Evolutionary conservation across 2,888 invertebrate genomes (phyloP).

Genomic region (Agriotes lineatus): DNA sequence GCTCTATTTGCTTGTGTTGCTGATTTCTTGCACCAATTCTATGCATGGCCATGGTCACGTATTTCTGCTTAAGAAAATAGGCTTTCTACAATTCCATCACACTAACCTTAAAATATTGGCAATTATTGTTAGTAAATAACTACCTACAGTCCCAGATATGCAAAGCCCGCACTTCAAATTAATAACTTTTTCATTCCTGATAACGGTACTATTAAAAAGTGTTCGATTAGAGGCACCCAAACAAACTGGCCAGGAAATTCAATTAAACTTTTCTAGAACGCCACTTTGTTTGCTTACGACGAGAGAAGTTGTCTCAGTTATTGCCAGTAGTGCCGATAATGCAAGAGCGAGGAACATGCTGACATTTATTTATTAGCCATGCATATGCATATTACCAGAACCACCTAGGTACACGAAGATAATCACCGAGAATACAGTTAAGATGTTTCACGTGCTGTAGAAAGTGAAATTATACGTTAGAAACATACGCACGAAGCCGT

Average conservation of each 20-base stretch:
- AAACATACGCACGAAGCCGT: slow-evolving; percentile 12
- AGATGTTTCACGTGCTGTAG: slow-evolving; percentile 1
- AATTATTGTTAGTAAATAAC: neutral
- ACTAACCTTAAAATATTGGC: neutral
- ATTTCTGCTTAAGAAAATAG: neutral
- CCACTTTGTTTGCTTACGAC: neutral
- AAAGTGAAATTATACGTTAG: slow-evolving; percentile 10
- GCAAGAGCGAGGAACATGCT: neutral
- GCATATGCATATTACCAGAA: neutral
- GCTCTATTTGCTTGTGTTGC: neutral
- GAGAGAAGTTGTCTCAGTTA: neutral
- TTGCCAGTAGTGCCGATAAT: neutral
- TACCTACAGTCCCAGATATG: too few relatives aligned
- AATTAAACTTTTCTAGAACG: neutral
- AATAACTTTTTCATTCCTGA: too few relatives aligned
- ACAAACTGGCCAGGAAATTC: neutral
- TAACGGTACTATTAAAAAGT: too few relatives aligned
- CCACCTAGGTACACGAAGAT: neutral
- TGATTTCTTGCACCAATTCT: neutral
- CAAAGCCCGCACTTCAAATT: too few relatives aligned
- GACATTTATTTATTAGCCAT: neutral
- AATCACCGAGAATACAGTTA: slow-evolving; percentile 6
- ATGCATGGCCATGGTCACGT: neutral
- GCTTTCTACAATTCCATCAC: neutral
- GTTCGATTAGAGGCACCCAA: too few relatives aligned